Percentiles rank a stretch among this genome's conserved stretches.
Evolutionary conservation across 2,797 vertebrate genomes (phyloP).

Genomic region (Onychomys arenicola): DNA sequence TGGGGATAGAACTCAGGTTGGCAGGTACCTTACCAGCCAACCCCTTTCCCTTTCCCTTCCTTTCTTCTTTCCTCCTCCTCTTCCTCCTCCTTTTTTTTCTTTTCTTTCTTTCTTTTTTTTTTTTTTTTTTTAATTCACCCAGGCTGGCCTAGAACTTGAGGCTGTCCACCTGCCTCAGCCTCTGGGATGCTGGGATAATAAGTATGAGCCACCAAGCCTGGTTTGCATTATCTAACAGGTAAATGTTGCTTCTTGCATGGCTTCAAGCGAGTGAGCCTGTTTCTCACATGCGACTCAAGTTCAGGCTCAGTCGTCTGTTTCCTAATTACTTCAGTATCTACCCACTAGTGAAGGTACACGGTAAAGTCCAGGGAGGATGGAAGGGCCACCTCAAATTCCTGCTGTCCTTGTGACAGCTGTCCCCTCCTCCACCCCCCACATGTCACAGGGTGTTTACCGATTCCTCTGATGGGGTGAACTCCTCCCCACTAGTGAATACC

Average conservation of each 20-base stretch:
- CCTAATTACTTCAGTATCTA: background rate
- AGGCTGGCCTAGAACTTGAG: background rate
- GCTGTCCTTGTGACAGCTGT: background rate
- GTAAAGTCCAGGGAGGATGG: background rate
- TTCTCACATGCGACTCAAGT: background rate
- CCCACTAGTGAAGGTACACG: background rate
- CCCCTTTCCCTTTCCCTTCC: too few relatives aligned
- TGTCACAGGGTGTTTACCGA: background rate
- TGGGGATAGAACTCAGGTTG: background rate
- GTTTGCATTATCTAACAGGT: background rate
- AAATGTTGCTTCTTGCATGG: background rate
- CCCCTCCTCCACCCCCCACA: background rate
- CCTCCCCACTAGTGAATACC: background rate
- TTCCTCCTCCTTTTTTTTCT: too few relatives aligned
- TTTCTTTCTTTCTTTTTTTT: too few relatives aligned
- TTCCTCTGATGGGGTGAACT: background rate
- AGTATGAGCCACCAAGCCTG: background rate
- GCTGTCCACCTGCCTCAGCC: background rate
- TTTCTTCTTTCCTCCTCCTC: too few relatives aligned
- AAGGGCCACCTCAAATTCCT: background rate
- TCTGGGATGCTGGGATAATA: background rate
- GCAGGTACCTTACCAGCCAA: background rate
- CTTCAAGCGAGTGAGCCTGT: background rate
- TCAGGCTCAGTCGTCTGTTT: background rate
- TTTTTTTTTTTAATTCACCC: background rate